phyloP scores from a whole-genome alignment of 2,888 invertebrate genomes.

The Macrosoma leucophasiata region DNA sequence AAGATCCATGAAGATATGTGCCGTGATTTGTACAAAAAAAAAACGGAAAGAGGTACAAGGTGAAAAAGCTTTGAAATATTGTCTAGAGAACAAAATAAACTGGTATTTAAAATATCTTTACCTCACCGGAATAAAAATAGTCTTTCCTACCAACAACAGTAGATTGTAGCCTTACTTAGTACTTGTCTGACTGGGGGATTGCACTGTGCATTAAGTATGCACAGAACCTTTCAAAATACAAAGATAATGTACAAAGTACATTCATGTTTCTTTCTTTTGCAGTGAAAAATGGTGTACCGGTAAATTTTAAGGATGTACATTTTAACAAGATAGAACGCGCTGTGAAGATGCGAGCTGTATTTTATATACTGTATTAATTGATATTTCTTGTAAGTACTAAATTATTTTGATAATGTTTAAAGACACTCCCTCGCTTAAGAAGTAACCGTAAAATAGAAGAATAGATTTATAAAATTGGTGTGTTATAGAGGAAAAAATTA shows the following conservation, averaged over 20 bases:
- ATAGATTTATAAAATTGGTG: slow-evolving; percentile 51
- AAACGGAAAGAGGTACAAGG: no score
- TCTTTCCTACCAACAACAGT: no score
- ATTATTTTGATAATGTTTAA: slow-evolving; percentile 70
- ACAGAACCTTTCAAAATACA: neutral
- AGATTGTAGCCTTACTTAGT: no score
- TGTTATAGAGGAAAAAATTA: slow-evolving; percentile 48
- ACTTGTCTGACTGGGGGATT: no score
- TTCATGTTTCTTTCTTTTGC: slow-evolving; percentile 33
- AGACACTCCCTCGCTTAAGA: slow-evolving; percentile 62
- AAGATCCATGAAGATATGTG: no score
- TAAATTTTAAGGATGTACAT: slow-evolving; percentile 31
- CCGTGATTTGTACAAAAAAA: no score
- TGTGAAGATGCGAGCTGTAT: slow-evolving; percentile 63
- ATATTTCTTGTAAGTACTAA: slow-evolving; percentile 66
- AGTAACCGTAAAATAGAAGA: slow-evolving; percentile 50
- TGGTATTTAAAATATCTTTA: no score
- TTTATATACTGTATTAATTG: slow-evolving; percentile 52
- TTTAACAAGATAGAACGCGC: slow-evolving; percentile 50
- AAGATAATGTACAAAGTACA: neutral
- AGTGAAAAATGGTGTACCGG: slow-evolving; percentile 36
- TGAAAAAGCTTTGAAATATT: no score
- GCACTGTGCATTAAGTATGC: neutral
- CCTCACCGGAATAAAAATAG: no score
- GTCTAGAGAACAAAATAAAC: no score